Conservation (phyloP, 1,140 invertebrate genomes). For the Aphaenogaster floridana region DNA sequence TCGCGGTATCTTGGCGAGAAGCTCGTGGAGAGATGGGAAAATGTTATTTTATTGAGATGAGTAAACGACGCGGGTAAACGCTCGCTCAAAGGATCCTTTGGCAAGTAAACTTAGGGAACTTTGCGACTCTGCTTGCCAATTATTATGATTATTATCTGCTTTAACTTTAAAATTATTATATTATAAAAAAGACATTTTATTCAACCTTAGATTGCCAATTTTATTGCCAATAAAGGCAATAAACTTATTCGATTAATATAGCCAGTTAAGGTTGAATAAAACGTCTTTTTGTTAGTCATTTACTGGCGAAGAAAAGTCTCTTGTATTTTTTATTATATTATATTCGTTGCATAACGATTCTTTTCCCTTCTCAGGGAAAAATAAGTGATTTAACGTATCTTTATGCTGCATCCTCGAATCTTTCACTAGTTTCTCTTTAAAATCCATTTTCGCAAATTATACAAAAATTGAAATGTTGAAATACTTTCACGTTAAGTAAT, state of each 20-base stretch:
- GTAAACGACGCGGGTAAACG: background rate
- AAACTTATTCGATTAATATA: too few relatives aligned
- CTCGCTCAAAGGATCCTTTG: background rate
- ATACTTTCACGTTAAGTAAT: background rate
- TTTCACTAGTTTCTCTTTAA: background rate
- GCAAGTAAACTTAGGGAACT: background rate
- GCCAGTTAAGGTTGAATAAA: too few relatives aligned
- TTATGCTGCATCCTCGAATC: background rate
- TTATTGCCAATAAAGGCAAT: too few relatives aligned
- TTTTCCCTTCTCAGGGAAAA: background rate
- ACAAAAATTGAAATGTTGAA: background rate
- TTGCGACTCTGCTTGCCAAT: background rate
- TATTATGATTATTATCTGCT: background rate
- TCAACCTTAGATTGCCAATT: too few relatives aligned
- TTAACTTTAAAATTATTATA: background rate
- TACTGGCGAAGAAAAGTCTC: too few relatives aligned
- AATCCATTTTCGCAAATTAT: background rate
- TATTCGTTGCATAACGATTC: background rate
- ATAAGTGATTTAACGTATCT: background rate
- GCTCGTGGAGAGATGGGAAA: background rate
- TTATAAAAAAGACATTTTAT: too few relatives aligned
- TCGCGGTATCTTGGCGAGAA: conserved; percentile 17
- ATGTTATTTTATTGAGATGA: background rate
- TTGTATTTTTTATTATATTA: too few relatives aligned
- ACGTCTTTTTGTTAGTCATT: too few relatives aligned